These are phyloP conservation scores for Athalia rosae DNA, from an alignment of 2,888 invertebrate species.

Conservation along the genomic window DNA sequence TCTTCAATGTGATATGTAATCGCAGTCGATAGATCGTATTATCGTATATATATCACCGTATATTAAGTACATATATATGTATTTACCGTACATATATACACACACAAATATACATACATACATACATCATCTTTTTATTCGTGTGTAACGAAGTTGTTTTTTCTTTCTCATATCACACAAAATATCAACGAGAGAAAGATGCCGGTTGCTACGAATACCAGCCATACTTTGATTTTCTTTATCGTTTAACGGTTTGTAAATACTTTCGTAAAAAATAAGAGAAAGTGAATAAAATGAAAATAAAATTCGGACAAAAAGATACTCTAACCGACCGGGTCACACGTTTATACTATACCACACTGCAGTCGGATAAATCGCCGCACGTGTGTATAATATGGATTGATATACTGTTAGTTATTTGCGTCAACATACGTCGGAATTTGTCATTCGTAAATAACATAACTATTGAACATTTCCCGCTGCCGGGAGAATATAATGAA, in stretches of 20 bases:
- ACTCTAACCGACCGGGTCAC: background rate
- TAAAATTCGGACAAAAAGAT: background rate
- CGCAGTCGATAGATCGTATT: background rate
- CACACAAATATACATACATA: slow-evolving; percentile 25
- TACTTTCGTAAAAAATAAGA: background rate
- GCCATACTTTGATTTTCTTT: background rate
- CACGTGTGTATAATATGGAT: background rate
- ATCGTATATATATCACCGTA: slow-evolving; percentile 1
- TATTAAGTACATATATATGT: background rate
- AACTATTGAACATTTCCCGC: no score
- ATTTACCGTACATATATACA: slow-evolving; percentile 10
- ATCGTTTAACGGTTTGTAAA: background rate
- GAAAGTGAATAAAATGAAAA: slow-evolving; percentile 6
- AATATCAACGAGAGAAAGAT: background rate
- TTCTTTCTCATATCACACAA: background rate
- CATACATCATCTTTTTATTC: background rate
- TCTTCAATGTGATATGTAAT: slow-evolving; percentile 12
- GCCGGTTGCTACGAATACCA: background rate
- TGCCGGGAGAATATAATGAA: no score
- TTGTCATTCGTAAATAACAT: background rate
- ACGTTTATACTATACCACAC: background rate
- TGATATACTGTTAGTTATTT: background rate
- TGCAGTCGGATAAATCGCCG: background rate
- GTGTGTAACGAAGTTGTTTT: slow-evolving; percentile 8
- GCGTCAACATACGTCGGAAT: background rate